Base-by-base conservation (phyloP, 2,797 vertebrate species). In the Darevskia mixta region DNA sequence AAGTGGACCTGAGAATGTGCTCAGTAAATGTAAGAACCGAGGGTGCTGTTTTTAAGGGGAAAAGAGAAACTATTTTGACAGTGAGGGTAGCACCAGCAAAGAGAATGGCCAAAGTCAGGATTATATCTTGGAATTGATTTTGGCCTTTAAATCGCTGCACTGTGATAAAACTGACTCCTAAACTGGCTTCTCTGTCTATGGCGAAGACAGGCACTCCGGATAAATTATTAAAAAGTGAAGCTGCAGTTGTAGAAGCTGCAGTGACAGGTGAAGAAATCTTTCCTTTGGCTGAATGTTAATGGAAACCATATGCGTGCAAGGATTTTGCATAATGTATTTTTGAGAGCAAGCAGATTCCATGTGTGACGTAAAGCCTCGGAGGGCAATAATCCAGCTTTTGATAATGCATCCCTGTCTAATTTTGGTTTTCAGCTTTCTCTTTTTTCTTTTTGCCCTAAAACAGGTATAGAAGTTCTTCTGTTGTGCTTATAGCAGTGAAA, bases 191-290 rank as follows among this genome's bases (percentile, higher is more conserved):
- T 93, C 32, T 55, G 17, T 89, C 67, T 35, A 8, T 71, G 15
- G 82, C 29, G 89, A 82, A 66, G 81, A 87, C 5, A 25, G 83
- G 82, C 32, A 32, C 73, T 71, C 43, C 85, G 81, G 55, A 1
- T 55, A 79, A 84, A 86, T 87, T 7, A 88, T 88, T 0, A 7
- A 55, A 66, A 38, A 61, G 67, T 87, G 69, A 66, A 89, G 85
- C 41, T 85, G 35, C 58, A 67, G 5, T 85, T 93, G 87, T 88
- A 71, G 72, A 88, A 90, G 83, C 67, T 89, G 13, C 29, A 90
- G 67, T 71, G 85, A 55, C 25, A 82, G 61, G 69, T 90, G 6
- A 89, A 49, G 80, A 94, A 91, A 86, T 86, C n/a, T 61, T 0
- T 79, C 75, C 55, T 83, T 87, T 45, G 85, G 45, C 11, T 69